Conservation (phyloP, 2,113 vertebrate species). For the Henicopernis longicauda region DNA sequence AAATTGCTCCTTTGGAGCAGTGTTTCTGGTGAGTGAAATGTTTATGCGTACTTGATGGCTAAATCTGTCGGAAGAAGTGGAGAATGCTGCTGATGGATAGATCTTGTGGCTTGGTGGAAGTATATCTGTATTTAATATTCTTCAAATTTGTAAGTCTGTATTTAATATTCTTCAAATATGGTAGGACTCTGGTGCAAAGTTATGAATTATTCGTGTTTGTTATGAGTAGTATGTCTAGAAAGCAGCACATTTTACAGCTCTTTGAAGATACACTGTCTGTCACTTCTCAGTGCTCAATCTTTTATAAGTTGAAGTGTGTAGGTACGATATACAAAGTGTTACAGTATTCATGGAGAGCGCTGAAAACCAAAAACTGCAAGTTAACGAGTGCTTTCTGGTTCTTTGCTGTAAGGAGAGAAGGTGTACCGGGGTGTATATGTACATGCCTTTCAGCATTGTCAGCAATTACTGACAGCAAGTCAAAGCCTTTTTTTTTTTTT, state of each 20-base stretch:
- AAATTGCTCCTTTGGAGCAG: not conserved
- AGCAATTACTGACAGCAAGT: not conserved
- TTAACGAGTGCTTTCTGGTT: not conserved
- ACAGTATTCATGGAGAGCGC: not conserved
- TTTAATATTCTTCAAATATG: not conserved
- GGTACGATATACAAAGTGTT: not conserved
- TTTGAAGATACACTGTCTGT: conserved; percentile 35
- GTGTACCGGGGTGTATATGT: not conserved
- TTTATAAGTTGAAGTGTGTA: not conserved
- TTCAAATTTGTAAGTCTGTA: not conserved
- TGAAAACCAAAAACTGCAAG: not conserved
- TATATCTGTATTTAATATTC: not conserved
- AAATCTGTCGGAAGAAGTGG: not conserved
- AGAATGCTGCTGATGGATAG: not conserved
- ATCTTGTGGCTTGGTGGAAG: not conserved
- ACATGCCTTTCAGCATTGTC: not conserved
- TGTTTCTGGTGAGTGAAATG: not conserved
- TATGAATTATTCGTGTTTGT: conserved; percentile 28
- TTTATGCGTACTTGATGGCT: not conserved
- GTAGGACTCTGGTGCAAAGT: not conserved
- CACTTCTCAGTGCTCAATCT: not conserved
- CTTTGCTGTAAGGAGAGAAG: not conserved
- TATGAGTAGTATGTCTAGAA: not conserved
- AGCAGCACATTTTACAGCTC: not conserved
- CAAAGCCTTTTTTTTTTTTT: not conserved